Base-by-base conservation (phyloP, 2,888 invertebrate species). In the Melikaiella ostensackeni region DNA sequence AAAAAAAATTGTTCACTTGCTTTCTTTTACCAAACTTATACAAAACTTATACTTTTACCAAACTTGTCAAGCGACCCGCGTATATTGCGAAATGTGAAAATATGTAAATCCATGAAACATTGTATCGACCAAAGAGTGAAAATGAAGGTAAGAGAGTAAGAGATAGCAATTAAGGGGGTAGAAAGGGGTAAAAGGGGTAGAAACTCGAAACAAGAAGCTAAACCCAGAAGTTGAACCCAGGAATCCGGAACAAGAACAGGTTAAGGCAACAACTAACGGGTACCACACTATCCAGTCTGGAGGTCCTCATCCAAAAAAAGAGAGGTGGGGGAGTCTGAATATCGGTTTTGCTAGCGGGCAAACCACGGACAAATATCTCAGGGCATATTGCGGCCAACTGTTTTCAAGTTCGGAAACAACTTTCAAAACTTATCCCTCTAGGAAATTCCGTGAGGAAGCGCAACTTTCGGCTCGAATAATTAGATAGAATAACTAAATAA, bases 371-470 rank as follows among this genome's bases (percentile, higher is more conserved):
- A 46, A 64, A 64, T 64, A 64, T 64, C 64, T 42, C 38, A 21
- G 7, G 38, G 63, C 63, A 66, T 66, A 66, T 66, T 50, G 30
- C 30, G 50, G 50, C 27, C n/a, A 70, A 70, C 70, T 50, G 19
- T 70, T 70, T 50, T 70, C 70, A 50, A 70, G 27, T 70, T 70
- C 30, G 50, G 30, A 50, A 50, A 30, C 19, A 70, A 70, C 70
- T 70, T 70, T 70, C 30, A n/a, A 70, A 66, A 70, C 50, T 70
- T 50, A 70, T 70, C 30, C 70, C 19, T 70, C 30, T 30, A 50
- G 50, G n/a, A 30, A 70, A 70, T 50, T 70, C n/a, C 30, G 30
- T 70, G n/a, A 30, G 70, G 30, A 70, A 50, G n/a, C 27, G 5
- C 30, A 70, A 50, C 46, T 46, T 21, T 42, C 30, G 1, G n/a